These are phyloP conservation scores for Monochamus alternatus DNA, from an alignment of 2,888 invertebrate species.

Conservation along the genomic window DNA sequence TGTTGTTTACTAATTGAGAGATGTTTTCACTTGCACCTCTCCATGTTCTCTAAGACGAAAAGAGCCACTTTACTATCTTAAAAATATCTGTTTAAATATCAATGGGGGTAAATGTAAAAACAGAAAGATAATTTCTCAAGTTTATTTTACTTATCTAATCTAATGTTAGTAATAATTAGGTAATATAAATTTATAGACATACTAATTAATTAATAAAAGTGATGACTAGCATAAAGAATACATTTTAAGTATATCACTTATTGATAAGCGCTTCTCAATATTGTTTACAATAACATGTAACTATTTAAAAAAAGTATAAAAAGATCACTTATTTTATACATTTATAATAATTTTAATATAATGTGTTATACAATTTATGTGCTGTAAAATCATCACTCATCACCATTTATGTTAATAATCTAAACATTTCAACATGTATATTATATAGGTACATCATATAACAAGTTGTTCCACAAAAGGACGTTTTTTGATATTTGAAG, in stretches of 20 bases:
- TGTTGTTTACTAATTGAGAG: no score
- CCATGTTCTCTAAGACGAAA: no score
- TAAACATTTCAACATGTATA: conserved; percentile 26
- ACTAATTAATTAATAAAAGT: conserved; percentile 47
- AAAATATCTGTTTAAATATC: no score
- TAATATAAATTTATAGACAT: conserved; percentile 42
- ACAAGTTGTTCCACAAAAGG: conserved; percentile 32
- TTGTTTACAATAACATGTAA: conserved; percentile 40
- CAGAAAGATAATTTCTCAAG: background rate
- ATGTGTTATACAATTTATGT: conserved; percentile 26
- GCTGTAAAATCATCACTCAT: conserved; percentile 12
- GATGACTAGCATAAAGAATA: conserved; percentile 38
- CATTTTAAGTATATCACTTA: conserved; percentile 43
- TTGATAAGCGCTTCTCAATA: conserved; percentile 43
- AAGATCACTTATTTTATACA: conserved; percentile 36
- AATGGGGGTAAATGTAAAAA: background rate
- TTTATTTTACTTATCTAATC: conserved; percentile 30
- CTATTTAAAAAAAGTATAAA: conserved; percentile 49
- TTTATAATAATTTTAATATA: conserved; percentile 24
- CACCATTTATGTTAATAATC: conserved; percentile 13
- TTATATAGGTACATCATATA: conserved; percentile 13
- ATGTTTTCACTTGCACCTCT: no score
- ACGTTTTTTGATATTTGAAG: conserved; percentile 26
- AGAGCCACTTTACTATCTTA: no score
- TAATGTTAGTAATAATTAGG: conserved; percentile 29